These are phyloP conservation scores for Euglossa dilemma DNA, from an alignment of 1,140 invertebrate genomes.

Conservation along the genomic window DNA sequence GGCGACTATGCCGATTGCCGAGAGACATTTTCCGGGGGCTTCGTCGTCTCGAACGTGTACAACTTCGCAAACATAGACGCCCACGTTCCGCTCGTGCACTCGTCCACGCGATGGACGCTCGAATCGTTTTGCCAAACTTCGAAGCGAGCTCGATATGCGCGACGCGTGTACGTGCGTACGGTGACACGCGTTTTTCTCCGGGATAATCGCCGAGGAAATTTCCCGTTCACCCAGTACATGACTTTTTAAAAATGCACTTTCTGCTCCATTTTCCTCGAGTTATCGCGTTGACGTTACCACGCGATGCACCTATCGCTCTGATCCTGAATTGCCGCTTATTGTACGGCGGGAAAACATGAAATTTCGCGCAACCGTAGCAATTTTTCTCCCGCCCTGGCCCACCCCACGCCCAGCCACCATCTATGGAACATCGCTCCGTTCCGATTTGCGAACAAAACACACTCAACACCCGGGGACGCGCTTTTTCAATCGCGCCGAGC, in stretches of 20 bases:
- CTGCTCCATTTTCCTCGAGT: slow-evolving; percentile 60
- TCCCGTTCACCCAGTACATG: slow-evolving; percentile 30
- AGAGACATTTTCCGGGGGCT: slow-evolving; percentile 50
- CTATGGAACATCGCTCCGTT: no score
- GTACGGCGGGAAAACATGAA: slow-evolving; percentile 64
- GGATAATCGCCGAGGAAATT: not conserved
- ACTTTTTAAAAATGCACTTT: slow-evolving; percentile 35
- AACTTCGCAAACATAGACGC: slow-evolving; percentile 49
- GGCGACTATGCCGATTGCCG: slow-evolving; percentile 52
- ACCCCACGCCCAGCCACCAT: no score
- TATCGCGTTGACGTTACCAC: slow-evolving; percentile 60
- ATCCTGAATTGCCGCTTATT: slow-evolving; percentile 62
- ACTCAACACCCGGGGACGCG: slow-evolving; percentile 62
- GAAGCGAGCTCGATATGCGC: not conserved
- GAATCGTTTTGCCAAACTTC: slow-evolving; percentile 7
- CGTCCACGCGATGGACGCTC: not conserved
- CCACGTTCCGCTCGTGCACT: not conserved
- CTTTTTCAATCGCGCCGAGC: slow-evolving; percentile 64
- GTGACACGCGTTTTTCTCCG: not conserved
- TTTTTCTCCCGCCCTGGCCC: slow-evolving; percentile 47
- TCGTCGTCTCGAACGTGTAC: slow-evolving; percentile 46
- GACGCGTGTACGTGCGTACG: not conserved
- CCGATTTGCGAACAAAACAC: no score
- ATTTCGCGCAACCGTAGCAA: slow-evolving; percentile 60
- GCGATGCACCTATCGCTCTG: slow-evolving; percentile 52